phyloP scores from a whole-genome alignment of 2,113 vertebrate genomes.

The Alethe castanea region DNA sequence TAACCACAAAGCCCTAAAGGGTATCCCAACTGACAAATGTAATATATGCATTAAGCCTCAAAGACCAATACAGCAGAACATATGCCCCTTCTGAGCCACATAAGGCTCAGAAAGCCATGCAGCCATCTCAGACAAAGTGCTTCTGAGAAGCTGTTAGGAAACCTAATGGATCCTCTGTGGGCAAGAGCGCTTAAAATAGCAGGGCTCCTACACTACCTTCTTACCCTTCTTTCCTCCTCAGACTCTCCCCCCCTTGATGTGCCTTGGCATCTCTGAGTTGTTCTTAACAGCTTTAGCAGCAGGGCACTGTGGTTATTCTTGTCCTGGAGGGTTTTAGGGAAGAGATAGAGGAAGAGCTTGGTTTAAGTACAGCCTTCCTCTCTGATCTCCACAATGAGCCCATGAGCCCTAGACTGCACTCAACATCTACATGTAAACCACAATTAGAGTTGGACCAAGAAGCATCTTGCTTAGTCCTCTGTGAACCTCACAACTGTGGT shows the following conservation, averaged over 20 bases:
- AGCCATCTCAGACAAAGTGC: not conserved
- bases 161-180: not conserved
- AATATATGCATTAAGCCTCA: not conserved
- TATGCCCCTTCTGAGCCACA: not conserved
- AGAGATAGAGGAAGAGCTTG: not conserved
- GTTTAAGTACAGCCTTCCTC: not conserved
- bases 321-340: not conserved
- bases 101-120: not conserved
- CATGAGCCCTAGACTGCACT: not conserved
- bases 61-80: not conserved
- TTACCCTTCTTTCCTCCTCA: not conserved
- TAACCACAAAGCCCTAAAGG: not conserved
- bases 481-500: not conserved
- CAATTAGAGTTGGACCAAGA: fast-evolving
- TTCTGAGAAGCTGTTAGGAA: not conserved
- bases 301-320: not conserved
- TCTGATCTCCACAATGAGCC: not conserved
- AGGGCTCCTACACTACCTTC: not conserved
- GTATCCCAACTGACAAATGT: not conserved
- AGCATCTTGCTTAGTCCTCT: not conserved
- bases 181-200: not conserved
- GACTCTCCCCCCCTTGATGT: not conserved
- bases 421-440: not conserved
- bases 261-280: not conserved
- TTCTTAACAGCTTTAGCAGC: not conserved